Evolutionary conservation across 2,113 vertebrate species (phyloP), one percentile per base, ranked within the genome.

Genomic region (Cyrtonyx montezumae): DNA sequence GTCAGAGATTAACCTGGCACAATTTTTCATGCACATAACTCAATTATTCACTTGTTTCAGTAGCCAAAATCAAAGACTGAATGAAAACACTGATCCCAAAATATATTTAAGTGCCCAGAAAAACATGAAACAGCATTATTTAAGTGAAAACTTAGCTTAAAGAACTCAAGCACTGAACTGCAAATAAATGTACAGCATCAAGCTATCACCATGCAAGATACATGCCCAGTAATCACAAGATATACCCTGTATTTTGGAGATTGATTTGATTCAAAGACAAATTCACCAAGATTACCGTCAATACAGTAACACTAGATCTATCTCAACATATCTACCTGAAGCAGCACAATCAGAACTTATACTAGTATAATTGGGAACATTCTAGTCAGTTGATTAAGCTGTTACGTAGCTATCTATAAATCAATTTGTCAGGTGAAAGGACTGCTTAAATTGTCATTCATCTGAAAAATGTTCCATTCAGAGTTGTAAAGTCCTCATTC

Each of bases 61-160:
- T 75, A 92, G n/a, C 76, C 89, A 79, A 80, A 91, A 87, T 15
- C 53, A 88, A 90, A 91, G 46, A 67, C 6, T 13, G 28, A 90
- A 66, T 8, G 17, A 65, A 81, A 68, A 37, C 19, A 30, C 36
- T 75, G 48, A 53, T 87, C 25, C 51, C 17, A 43, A 87, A 32
- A 80, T 76, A 59, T 62, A 94, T 70, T 89, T 86, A 88, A 69
- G 80, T 62, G 62, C 49, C 49, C 53, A 84, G 40, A 76, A 76
- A 82, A 70, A 76, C 17, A 63, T 16, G 51, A 73, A 92, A 59
- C 23, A 83, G 25, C 43, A 11, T 13, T n/a, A 81, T 43, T 87
- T 86, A 59, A 43, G 42, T n/a, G 46, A 59, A 28, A 79, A 55
- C n/a, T 58, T 45, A 87, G 28, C 65, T 80, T 88, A 71, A 13